Evolutionary conservation across 2,888 invertebrate species (phyloP), one percentile per base, ranked within the genome.

Genomic region (Dasysyrphus tricinctus): DNA sequence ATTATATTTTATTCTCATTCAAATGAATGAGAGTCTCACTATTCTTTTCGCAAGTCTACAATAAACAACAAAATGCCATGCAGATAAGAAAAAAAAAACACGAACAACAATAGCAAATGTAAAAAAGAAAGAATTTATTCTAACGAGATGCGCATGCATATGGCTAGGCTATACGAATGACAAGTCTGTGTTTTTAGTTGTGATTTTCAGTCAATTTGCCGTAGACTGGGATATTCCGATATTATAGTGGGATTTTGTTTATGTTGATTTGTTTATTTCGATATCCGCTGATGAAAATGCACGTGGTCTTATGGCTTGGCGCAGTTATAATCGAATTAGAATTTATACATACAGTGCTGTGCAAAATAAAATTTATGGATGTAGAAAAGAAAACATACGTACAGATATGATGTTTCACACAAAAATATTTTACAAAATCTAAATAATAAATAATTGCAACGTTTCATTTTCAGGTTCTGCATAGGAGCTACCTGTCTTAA

Each of bases 1-100:
- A 14, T 51, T 24, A 19, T 24, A 39, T 69, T 37, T 83, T 19
- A 78, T 82, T 85, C 80, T 77, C 69, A 80, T 85, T 85, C 77
- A 85, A 85, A 85, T 81, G 69, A 69, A 54, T 69, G 19, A 6
- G 61, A 7, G 42, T 29, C n/a, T 16, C 57, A 37, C 51, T 59
- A 63, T 65, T 49, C 39, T 69, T 54, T 83, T 79, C 73, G 47
- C 39, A 14, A n/a, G n/a, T 39, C 37, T 34, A 49, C 54, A 85
- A 73, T 47, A 77, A 77, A 81, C 44, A 77, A 72, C 57, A 77
- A 70, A 47, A 73, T 61, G 32, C 44, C 29, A 24, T 12, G 39
- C 34, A 42, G 39, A 32, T 8, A 19, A 19, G 67, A 37, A 24
- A 47, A 67, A 14, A 32, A 49, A 16, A 75, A 59, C 12, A 32